A percentile compares a stretch with the other conserved stretches of the same genome.
Evolutionary conservation across 2,888 invertebrate species (phyloP).

Genomic region (Drosophila subsilvestris): DNA sequence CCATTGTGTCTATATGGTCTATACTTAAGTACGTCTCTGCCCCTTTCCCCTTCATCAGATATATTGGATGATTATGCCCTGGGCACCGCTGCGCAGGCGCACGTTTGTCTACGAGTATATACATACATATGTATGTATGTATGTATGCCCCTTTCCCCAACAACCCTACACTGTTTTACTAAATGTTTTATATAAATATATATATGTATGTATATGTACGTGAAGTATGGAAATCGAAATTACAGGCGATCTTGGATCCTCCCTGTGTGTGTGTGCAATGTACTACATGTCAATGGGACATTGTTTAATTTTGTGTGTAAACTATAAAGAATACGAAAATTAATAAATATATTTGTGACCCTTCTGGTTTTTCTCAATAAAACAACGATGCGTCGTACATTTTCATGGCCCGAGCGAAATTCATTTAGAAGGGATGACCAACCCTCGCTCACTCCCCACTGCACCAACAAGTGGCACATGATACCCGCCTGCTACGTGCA

Average conservation of each 20-base stretch:
- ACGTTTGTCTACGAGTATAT: slow-evolving; percentile 50
- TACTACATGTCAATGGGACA: slow-evolving; percentile 8
- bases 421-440: neutral
- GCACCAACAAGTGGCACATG: no score
- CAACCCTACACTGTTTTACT: slow-evolving; percentile 52
- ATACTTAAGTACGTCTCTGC: slow-evolving; percentile 67
- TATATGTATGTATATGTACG: slow-evolving; percentile 5
- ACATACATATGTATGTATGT: neutral
- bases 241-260: neutral
- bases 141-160: neutral
- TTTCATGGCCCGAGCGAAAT: neutral
- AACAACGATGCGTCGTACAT: neutral
- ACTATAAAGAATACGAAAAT: slow-evolving; percentile 35
- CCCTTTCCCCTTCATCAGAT: slow-evolving; percentile 2
- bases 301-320: slow-evolving; percentile 51
- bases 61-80: slow-evolving; percentile 26
- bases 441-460: no score
- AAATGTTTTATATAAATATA: slow-evolving; percentile 61
- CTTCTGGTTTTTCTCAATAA: slow-evolving; percentile 12
- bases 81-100: slow-evolving; percentile 76
- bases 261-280: neutral
- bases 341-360: slow-evolving; percentile 30
- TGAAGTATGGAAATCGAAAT: slow-evolving; percentile 5
- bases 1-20: slow-evolving; percentile 32
- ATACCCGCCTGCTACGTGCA: no score